A percentile compares a stretch with the other conserved stretches of the same genome.
Conservation (phyloP, 2,113 vertebrate species). For the Rhinoptilus africanus region DNA sequence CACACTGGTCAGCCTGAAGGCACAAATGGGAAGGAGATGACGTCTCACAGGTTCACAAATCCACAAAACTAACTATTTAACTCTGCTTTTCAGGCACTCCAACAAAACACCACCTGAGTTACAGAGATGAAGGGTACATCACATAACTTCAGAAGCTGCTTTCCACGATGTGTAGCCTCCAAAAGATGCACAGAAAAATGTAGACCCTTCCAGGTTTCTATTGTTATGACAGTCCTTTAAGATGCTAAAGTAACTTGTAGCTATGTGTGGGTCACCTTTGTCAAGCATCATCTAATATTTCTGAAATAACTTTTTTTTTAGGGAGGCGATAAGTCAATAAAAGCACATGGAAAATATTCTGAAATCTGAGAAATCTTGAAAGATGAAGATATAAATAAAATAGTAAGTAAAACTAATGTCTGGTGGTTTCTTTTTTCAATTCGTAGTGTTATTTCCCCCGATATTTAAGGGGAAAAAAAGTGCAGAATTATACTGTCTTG, state of each 20-base stretch:
- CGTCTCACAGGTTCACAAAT: background rate
- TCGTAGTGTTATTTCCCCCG: background rate
- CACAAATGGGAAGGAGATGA: background rate
- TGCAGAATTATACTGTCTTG: background rate
- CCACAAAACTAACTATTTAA: background rate
- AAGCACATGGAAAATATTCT: background rate
- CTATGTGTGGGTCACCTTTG: background rate
- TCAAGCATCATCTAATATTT: background rate
- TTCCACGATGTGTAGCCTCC: background rate
- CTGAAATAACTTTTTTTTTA: background rate
- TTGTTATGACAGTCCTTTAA: background rate
- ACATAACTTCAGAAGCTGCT: background rate
- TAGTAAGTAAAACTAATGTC: background rate
- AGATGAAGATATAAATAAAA: background rate
- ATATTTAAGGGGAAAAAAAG: background rate
- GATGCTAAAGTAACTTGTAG: background rate
- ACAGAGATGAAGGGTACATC: background rate
- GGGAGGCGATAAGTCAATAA: background rate
- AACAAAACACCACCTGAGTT: accelerated
- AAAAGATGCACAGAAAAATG: background rate
- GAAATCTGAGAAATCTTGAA: background rate
- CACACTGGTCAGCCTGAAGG: background rate
- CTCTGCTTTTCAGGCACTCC: background rate
- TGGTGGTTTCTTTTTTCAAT: background rate
- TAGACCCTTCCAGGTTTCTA: background rate